These are phyloP conservation scores for Acleris sparsana DNA, from an alignment of 2,888 invertebrate species.

Conservation along the genomic window DNA sequence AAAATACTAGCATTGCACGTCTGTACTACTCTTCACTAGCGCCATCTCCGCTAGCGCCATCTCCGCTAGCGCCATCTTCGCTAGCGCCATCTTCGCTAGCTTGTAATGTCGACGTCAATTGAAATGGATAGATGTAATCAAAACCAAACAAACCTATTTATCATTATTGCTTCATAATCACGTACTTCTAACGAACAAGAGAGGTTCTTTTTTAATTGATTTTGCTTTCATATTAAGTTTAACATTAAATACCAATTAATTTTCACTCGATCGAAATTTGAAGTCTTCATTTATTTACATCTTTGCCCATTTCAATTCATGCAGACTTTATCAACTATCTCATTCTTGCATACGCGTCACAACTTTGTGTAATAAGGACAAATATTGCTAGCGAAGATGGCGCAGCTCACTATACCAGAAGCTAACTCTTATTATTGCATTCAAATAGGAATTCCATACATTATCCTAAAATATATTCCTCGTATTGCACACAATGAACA, in stretches of 20 bases:
- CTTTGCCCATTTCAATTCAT: not conserved
- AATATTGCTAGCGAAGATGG: conserved; percentile 1
- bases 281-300: not conserved
- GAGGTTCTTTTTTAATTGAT: too few species aligned
- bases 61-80: too few species aligned
- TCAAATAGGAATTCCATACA: conserved; percentile 34
- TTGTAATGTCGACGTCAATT: not conserved
- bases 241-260: too few species aligned
- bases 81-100: too few species aligned
- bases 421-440: conserved; percentile 36
- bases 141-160: too few species aligned
- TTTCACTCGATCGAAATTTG: too few species aligned
- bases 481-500: conserved; percentile 19
- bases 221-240: too few species aligned
- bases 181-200: too few species aligned
- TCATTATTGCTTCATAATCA: too few species aligned
- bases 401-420: conserved; percentile 24
- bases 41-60: not conserved
- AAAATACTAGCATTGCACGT: conserved; percentile 42
- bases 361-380: conserved; percentile 2
- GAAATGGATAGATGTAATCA: not conserved
- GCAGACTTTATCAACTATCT: not conserved
- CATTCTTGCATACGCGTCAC: not conserved
- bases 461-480: conserved; percentile 38
- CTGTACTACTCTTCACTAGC: not conserved